Evolutionary conservation across 1,140 invertebrate species (phyloP).

Genomic region (Sipha flava): DNA sequence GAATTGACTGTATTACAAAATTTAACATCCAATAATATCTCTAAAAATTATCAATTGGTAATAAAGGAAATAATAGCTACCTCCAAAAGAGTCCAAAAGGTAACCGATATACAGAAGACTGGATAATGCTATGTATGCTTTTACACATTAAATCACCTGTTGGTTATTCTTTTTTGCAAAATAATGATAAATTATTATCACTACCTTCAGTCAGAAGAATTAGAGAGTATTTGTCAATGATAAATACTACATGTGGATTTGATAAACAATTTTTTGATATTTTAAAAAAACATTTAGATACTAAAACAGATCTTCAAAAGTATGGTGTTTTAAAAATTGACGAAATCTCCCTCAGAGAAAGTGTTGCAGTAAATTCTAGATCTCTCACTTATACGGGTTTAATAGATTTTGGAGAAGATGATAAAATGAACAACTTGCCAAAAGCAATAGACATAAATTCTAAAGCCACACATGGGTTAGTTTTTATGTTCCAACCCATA

Average conservation of each 20-base stretch:
- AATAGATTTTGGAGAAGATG: background rate
- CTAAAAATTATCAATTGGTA: background rate
- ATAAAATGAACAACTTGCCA: background rate
- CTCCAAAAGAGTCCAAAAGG: background rate
- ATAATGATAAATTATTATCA: background rate
- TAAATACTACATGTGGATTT: background rate
- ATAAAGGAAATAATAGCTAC: background rate
- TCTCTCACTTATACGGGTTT: background rate
- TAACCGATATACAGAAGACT: background rate
- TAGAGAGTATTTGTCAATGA: background rate
- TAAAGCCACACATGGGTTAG: background rate
- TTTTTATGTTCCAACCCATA: background rate
- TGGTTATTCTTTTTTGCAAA: background rate
- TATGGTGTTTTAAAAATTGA: background rate
- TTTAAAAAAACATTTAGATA: background rate
- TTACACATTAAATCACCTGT: background rate
- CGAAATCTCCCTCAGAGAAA: background rate
- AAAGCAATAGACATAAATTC: background rate
- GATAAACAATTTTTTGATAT: background rate
- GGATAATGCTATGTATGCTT: background rate
- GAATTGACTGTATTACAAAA: too few relatives aligned
- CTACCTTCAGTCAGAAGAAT: background rate
- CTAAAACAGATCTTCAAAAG: background rate
- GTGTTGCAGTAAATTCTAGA: background rate
- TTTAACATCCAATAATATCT: background rate